Evolutionary conservation across 2,113 vertebrate genomes (phyloP), one percentile per base, ranked within the genome.

Genomic region (Desmodus rotundus): DNA sequence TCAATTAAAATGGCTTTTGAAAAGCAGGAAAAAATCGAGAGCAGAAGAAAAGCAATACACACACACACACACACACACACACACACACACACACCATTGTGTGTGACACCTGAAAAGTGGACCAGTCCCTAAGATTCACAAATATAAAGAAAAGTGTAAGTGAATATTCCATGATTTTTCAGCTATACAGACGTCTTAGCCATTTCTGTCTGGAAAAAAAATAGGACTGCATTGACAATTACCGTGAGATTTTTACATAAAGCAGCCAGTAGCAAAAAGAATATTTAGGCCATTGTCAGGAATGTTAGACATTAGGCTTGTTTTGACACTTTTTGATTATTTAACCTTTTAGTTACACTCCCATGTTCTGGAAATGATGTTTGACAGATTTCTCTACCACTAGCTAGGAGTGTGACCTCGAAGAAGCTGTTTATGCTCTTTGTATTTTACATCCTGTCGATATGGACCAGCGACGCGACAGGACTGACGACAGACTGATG

Each of bases 391-490:
- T 88, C 5, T 68, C 56, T 78, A 58, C 33, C 5, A 45, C 28
- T 50, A 82, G 83, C 8, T 54, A 93, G n/a, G 24, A 94, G 4
- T 68, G 4, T 83, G 24, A 88, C 50, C 47, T 89, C 93, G 77
- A 93, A 76, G 65, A 88, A 93, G 20, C 31, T 92, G 33, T 91
- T 92, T 73, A 58, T 94, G 80, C 50, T 38, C 33, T 91, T 16
- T 74, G n/a, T 45, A 12, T 77, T 92, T 93, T 83, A 36, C 8
- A 78, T 74, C 15, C 54, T 73, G 26, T 83, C 70, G 68, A 77
- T 56, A 65, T 4, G 20, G 54, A 54, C 54, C 38, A 72, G 14
- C 0, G 22, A 14, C 41, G 5, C 13, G 1, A 4, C 67, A 16
- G 24, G 1, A 73, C 22, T 91, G 81, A 67, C 52, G 20, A 81